Evolutionary conservation across 2,888 invertebrate genomes (phyloP), one percentile per base, ranked within the genome.

Genomic region (Cenopis cana): DNA sequence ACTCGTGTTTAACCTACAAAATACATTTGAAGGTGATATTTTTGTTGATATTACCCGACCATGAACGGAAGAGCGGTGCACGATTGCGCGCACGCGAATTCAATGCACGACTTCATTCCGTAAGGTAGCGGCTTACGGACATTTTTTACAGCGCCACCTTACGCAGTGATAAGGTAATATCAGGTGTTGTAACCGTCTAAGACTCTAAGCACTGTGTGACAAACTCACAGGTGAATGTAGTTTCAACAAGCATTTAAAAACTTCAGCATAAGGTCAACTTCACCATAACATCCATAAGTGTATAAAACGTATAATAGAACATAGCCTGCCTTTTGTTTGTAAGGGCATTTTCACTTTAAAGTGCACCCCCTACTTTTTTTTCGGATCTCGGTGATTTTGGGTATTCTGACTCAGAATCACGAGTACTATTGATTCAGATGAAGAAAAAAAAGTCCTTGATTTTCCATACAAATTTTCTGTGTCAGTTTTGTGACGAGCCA

Each of bases 1-100:
- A 82, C 87, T 87, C 88, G 87, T 89, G 89, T 93, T 91, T 93
- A 93, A 93, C 93, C 93, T 93, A 93, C 93, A 93, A 92, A 90
- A 91, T 88, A 87, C 85, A 82, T 92, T 91, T 93, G 93, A 93
- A 93, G 93, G 93, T 93, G 93, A 93, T 93, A 93, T 89, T 92
- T 90, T 92, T 93, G 93, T 93, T 93, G 93, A 91, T 93, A 91
- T 91, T 83, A 91, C 78, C 74, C 89, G 82, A 75, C 82, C 79
- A 75, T 68, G 75, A 84, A 74, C 60, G 74, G 77, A 83, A 57
- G 78, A 57, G 65, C 69, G 73, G 56, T 67, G 71, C 70, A 74
- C 78, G 78, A 79, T 78, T 77, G 72, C 76, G 77, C 73, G 75
- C 74, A 79, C 50, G 60, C 29, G 75, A 56, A 77, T 72, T 70